phyloP scores from a whole-genome alignment of 1,140 invertebrate species.

The Bilobella aurantiaca region DNA sequence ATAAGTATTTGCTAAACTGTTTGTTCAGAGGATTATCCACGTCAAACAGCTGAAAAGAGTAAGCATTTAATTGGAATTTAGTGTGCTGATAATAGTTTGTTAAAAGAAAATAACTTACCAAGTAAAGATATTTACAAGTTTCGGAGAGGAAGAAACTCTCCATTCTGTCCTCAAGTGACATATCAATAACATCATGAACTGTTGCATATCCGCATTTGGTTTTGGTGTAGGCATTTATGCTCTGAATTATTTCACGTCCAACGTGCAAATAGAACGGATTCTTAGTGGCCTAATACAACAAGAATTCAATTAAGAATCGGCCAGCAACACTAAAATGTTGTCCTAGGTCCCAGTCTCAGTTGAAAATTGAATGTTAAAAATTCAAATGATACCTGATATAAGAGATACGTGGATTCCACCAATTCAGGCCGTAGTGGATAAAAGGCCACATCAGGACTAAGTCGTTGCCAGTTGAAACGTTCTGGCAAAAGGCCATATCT shows the following conservation, averaged over 20 bases:
- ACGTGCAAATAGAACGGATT: conserved; percentile 64
- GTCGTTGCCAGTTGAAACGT: conserved; percentile 56
- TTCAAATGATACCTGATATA: conserved; percentile 47
- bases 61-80: not conserved
- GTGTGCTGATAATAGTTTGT: not conserved
- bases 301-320: conserved; percentile 10
- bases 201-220: conserved; percentile 59
- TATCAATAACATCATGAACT: conserved; percentile 58
- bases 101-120: conserved; percentile 42
- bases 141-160: conserved; percentile 62
- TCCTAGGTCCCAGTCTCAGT: no score
- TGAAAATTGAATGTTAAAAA: not conserved
- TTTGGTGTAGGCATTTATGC: conserved; percentile 50
- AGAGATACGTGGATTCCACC: conserved; percentile 57
- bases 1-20: conserved; percentile 48
- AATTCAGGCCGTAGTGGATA: conserved; percentile 59
- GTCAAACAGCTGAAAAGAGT: conserved; percentile 53
- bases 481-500: conserved; percentile 56
- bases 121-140: conserved; percentile 60
- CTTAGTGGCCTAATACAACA: conserved; percentile 53
- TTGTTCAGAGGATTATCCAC: conserved; percentile 54
- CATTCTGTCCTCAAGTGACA: conserved; percentile 57
- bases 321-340: not conserved
- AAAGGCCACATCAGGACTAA: conserved; percentile 53
- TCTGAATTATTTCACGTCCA: conserved; percentile 52